Conservation (phyloP, 2,113 vertebrate genomes). For the Crypturellus undulatus region DNA sequence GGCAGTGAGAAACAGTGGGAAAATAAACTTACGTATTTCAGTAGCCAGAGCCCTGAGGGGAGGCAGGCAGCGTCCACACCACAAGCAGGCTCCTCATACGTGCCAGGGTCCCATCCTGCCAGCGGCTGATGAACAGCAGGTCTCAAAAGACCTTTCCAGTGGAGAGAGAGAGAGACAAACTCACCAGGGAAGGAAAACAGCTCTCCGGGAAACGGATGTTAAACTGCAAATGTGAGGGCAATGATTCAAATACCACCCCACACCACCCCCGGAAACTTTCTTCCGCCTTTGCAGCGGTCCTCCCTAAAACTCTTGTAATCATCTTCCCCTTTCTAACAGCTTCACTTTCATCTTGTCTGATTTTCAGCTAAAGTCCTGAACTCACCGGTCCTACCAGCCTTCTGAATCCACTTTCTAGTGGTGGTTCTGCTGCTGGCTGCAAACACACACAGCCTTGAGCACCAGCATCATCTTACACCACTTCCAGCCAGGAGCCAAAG, state of each 20-base stretch:
- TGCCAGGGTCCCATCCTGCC: not conserved
- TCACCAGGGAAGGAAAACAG: not conserved
- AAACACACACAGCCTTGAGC: not conserved
- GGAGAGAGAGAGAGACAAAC: not conserved
- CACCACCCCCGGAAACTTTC: not conserved
- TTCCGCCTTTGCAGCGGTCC: not conserved
- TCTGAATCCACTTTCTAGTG: not conserved
- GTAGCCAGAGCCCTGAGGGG: not conserved
- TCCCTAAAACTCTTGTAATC: not conserved
- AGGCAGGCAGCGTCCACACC: not conserved
- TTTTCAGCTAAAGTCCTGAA: not conserved
- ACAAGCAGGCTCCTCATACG: fast-evolving
- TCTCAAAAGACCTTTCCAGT: not conserved
- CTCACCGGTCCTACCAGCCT: not conserved
- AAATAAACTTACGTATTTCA: not conserved
- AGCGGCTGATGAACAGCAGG: not conserved
- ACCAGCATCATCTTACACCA: not conserved
- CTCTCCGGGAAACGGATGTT: not conserved
- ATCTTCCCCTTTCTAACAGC: not conserved
- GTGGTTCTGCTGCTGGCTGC: not conserved
- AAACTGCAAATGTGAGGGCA: not conserved
- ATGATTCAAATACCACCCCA: not conserved
- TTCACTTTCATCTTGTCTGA: not conserved
- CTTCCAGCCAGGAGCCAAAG: not conserved
- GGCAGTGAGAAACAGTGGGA: not conserved